A percentile compares a stretch with the other conserved stretches of the same genome.
phyloP scores from a whole-genome alignment of 2,888 invertebrate genomes.

The Hemaris fuciformis region DNA sequence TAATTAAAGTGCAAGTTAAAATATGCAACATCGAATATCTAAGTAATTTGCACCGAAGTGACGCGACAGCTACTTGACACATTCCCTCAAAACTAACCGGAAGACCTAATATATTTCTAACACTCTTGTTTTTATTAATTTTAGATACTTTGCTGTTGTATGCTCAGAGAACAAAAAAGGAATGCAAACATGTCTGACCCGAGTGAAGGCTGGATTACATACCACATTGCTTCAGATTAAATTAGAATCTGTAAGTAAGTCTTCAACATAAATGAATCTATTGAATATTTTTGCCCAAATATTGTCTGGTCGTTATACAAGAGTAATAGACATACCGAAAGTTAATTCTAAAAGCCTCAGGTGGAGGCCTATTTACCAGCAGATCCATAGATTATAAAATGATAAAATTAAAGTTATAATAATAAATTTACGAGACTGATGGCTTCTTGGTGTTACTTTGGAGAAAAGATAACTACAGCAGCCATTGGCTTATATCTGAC shows the following conservation, averaged over 20 bases:
- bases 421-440: too few species aligned
- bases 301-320: background rate
- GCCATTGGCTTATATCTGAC: too few species aligned
- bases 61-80: too few species aligned
- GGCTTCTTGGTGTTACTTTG: too few species aligned
- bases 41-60: too few species aligned
- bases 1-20: too few species aligned
- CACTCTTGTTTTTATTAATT: constrained; percentile 11
- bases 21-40: too few species aligned
- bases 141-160: constrained; percentile 33
- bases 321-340: background rate
- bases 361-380: background rate
- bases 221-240: constrained; percentile 24
- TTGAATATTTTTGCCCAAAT: background rate
- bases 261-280: background rate
- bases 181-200: constrained; percentile 25
- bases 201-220: constrained; percentile 28
- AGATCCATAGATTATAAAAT: background rate
- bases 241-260: background rate
- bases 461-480: too few species aligned
- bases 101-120: background rate
- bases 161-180: constrained; percentile 23
- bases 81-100: too few species aligned
- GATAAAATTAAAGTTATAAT: background rate
- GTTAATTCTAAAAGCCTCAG: too few species aligned